Evolutionary conservation across 2,797 vertebrate species (phyloP).

Genomic region (Syndactyla subalaris): DNA sequence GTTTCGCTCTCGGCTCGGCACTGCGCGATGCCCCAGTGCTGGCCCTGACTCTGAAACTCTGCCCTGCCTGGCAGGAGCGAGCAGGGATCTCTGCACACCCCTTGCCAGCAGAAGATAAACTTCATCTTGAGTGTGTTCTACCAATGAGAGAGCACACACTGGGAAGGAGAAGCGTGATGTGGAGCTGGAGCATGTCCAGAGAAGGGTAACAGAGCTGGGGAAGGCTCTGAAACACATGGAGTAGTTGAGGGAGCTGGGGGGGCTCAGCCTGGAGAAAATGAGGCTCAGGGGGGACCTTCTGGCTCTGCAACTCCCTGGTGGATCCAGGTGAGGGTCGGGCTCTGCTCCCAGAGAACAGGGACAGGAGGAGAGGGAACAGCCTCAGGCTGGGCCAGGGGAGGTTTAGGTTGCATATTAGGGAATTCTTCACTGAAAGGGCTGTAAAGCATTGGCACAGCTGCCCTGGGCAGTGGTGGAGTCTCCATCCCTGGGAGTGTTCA

Average conservation of each 20-base stretch:
- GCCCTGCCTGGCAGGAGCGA: background rate
- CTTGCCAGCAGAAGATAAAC: background rate
- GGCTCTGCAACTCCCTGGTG: background rate
- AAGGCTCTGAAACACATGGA: background rate
- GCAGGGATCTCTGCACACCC: background rate
- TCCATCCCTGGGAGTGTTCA: background rate
- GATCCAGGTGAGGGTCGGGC: background rate
- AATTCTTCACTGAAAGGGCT: background rate
- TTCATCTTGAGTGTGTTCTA: fast-evolving
- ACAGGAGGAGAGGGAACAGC: background rate
- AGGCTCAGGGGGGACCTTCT: background rate
- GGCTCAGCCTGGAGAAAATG: background rate
- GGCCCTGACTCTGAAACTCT: background rate
- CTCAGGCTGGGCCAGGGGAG: background rate
- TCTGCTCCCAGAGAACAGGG: background rate
- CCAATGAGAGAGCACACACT: fast-evolving
- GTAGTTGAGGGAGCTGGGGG: background rate
- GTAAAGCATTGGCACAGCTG: background rate
- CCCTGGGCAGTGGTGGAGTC: background rate
- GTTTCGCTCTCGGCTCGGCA: background rate
- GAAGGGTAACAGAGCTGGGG: fast-evolving
- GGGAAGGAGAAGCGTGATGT: background rate
- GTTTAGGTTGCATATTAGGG: background rate
- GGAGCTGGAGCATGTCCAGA: fast-evolving
- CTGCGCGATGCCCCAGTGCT: fast-evolving